Evolutionary conservation across 2,888 invertebrate genomes (phyloP).

Genomic region (Shargacucullia verbasci): DNA sequence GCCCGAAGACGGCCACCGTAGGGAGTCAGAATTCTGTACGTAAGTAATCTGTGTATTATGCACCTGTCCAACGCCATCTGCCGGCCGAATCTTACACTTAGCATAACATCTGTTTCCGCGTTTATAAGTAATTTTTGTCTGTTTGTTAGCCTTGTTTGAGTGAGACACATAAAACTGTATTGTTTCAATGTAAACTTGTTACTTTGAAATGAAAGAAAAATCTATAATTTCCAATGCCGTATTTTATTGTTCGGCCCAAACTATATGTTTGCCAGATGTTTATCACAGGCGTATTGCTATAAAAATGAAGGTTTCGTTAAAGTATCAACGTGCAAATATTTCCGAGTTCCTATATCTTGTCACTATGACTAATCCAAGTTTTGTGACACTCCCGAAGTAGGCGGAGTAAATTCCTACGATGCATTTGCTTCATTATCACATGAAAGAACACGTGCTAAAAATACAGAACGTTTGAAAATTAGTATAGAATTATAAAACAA

Average conservation of each 20-base stretch:
- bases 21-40: background rate
- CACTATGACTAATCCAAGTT: too few species aligned
- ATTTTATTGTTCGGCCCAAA: background rate
- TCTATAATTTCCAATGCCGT: background rate
- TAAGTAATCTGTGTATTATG: constrained; percentile 34
- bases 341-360: too few species aligned
- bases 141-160: constrained; percentile 20
- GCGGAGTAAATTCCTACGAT: too few species aligned
- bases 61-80: constrained; percentile 59
- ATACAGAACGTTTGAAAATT: too few species aligned
- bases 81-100: constrained; percentile 46
- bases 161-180: constrained; percentile 19
- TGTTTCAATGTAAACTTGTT: constrained; percentile 8
- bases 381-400: too few species aligned
- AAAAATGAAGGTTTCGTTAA: background rate
- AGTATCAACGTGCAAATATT: background rate
- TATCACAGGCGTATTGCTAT: background rate
- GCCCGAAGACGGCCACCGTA: background rate
- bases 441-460: too few species aligned
- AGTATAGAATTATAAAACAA: too few species aligned
- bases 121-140: constrained; percentile 17
- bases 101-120: constrained; percentile 58
- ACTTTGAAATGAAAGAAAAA: constrained; percentile 4
- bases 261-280: background rate
- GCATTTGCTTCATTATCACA: too few species aligned